These are phyloP conservation scores for Nasonovia ribisnigri DNA, from an alignment of 2,888 invertebrate genomes.

Conservation along the genomic window DNA sequence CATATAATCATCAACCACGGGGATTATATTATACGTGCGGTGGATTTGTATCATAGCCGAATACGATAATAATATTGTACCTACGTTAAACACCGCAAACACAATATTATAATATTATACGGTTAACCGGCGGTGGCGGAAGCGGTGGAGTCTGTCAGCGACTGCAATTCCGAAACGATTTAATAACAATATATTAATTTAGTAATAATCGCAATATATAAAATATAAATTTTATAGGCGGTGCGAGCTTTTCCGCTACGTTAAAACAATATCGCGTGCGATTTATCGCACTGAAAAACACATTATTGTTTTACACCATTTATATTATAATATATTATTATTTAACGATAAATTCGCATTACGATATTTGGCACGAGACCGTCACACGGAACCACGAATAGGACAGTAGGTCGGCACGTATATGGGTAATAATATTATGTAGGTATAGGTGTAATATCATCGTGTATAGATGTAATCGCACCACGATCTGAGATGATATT, in stretches of 20 bases:
- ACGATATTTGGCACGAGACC: neutral
- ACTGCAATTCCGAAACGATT: neutral
- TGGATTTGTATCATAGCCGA: conserved; percentile 9
- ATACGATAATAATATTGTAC: neutral
- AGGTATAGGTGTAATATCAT: neutral
- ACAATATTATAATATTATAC: neutral
- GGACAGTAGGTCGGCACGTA: neutral
- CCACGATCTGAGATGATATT: neutral
- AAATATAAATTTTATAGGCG: neutral
- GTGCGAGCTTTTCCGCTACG: neutral
- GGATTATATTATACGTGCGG: neutral
- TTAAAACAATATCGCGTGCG: neutral
- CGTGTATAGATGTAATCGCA: neutral
- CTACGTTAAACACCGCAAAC: neutral
- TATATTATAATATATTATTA: neutral
- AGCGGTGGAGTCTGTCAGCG: neutral
- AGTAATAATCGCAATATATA: neutral
- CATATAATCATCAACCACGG: neutral
- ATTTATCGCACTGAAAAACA: neutral
- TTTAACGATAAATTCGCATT: neutral
- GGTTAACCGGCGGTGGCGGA: neutral
- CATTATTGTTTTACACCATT: neutral
- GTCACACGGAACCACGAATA: neutral
- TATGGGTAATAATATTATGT: too few relatives aligned
- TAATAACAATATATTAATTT: conserved; percentile 9